Evolutionary conservation across 2,797 vertebrate species (phyloP).

Genomic region (Nothura maculosa): DNA sequence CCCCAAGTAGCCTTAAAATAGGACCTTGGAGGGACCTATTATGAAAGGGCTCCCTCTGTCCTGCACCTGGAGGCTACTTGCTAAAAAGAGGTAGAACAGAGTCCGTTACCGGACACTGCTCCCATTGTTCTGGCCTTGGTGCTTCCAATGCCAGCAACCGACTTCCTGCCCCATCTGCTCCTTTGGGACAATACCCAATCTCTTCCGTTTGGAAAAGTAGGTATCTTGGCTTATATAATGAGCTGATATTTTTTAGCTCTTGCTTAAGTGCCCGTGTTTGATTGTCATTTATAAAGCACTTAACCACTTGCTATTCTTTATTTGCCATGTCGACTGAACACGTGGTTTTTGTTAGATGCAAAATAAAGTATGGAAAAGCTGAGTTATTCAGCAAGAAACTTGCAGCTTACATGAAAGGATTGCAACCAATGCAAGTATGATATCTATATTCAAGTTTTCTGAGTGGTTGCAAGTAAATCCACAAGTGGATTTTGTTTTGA

Average conservation of each 20-base stretch:
- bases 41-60: not conserved
- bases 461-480: conserved; percentile 42
- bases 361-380: not conserved
- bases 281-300: not conserved
- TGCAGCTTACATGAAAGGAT: not conserved
- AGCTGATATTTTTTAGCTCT: not conserved
- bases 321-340: not conserved
- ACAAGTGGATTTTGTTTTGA: conserved; percentile 47
- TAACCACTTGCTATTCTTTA: no score
- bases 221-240: not conserved
- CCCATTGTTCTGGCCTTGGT: not conserved
- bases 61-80: accelerated
- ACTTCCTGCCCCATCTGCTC: not conserved
- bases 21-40: not conserved
- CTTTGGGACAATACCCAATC: not conserved
- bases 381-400: not conserved
- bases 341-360: not conserved
- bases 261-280: not conserved
- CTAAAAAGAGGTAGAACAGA: not conserved
- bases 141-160: not conserved
- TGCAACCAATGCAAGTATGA: not conserved
- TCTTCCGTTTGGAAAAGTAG: not conserved
- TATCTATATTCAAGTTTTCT: conserved; percentile 43
- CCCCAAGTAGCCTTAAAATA: not conserved
- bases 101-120: not conserved